These are phyloP conservation scores for Apis laboriosa DNA, from an alignment of 1,140 invertebrate species.

Conservation along the genomic window DNA sequence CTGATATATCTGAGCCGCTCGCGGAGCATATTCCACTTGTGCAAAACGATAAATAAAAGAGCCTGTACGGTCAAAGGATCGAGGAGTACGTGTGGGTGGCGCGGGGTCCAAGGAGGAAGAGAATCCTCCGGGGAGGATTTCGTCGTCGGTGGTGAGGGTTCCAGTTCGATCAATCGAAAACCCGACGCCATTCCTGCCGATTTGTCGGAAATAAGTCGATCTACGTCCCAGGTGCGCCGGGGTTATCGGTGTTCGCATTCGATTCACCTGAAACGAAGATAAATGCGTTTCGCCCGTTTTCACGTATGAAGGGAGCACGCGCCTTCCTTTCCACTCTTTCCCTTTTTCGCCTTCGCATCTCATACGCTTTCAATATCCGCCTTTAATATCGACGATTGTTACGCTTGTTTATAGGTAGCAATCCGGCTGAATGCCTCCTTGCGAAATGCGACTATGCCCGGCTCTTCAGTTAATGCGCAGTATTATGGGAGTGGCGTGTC, in stretches of 20 bases:
- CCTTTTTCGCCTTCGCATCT: neutral
- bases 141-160: conserved; percentile 11
- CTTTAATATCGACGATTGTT: conserved; percentile 27
- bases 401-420: neutral
- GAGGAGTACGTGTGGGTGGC: neutral
- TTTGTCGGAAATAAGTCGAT: conserved; percentile 68
- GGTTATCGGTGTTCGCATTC: conserved; percentile 63
- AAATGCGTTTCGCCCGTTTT: conserved; percentile 60
- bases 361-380: conserved; percentile 8
- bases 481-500: neutral
- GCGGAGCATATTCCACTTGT: neutral
- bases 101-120: neutral
- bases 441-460: neutral
- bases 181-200: conserved; percentile 53
- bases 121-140: conserved; percentile 36
- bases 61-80: neutral
- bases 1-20: no score
- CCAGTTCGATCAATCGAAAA: conserved; percentile 63
- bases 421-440: neutral
- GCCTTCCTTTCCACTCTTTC: neutral
- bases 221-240: conserved; percentile 61
- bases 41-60: neutral
- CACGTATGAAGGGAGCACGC: conserved; percentile 39
- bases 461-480: neutral
- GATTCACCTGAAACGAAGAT: conserved; percentile 66